Evolutionary conservation across 1,140 invertebrate species (phyloP).

Genomic region (Scaptomyza hsui): DNA sequence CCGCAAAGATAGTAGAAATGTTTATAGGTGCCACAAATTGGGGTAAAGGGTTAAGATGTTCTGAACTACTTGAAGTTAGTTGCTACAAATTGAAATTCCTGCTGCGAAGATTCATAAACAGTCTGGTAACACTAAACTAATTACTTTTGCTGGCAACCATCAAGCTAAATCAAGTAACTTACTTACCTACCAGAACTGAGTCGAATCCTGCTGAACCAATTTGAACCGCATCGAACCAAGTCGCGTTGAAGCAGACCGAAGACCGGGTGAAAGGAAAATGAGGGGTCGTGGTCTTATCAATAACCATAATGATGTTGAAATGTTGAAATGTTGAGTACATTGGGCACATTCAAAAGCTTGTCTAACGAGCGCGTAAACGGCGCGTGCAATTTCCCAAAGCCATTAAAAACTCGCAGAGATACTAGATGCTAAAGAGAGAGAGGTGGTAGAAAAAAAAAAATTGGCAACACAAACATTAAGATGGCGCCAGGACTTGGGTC

Average conservation of each 20-base stretch:
- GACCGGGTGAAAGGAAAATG: background rate
- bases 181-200: background rate
- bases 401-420: conserved; percentile 67
- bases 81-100: background rate
- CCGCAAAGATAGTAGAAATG: conserved; percentile 9
- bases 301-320: conserved; percentile 70
- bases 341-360: conserved; percentile 46
- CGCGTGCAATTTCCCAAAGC: conserved; percentile 79
- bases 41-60: no score
- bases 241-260: background rate
- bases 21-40: conserved; percentile 10
- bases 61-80: background rate
- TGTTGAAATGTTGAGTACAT: conserved; percentile 27
- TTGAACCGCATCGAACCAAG: background rate
- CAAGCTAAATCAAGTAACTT: conserved; percentile 7
- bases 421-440: conserved; percentile 15
- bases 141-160: background rate
- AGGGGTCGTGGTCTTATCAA: conserved; percentile 55
- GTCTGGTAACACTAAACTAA: background rate
- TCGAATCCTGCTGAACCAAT: background rate
- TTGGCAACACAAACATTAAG: conserved; percentile 76
- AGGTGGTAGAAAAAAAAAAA: conserved; percentile 46
- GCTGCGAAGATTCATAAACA: background rate
- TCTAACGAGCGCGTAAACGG: conserved; percentile 79
- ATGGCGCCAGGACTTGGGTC: conserved; percentile 15